Evolutionary conservation across 2,797 vertebrate genomes (phyloP).

Genomic region (Triplophysa yarkandensis): DNA sequence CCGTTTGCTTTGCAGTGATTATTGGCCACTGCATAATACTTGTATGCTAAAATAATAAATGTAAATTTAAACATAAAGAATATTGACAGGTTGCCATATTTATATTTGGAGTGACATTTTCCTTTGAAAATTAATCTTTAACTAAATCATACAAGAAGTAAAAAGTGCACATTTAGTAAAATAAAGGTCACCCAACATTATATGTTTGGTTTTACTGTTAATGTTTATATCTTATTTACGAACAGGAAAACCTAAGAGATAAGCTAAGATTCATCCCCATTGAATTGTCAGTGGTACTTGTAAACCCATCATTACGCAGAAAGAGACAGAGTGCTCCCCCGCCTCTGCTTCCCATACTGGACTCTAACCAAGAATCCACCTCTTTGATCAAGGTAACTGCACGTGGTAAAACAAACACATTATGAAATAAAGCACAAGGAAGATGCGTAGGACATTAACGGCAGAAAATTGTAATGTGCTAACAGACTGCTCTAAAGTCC

Average conservation of each 20-base stretch:
- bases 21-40: too few relatives aligned
- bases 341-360: slow-evolving; percentile 80
- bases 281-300: slow-evolving; percentile 81
- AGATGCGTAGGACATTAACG: background rate
- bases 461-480: too few relatives aligned
- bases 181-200: background rate
- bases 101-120: too few relatives aligned
- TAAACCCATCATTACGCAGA: slow-evolving; percentile 63
- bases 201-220: slow-evolving; percentile 1
- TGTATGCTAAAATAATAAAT: too few relatives aligned
- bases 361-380: slow-evolving; percentile 70
- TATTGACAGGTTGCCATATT: too few relatives aligned
- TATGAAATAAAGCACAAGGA: background rate
- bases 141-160: too few relatives aligned
- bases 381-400: slow-evolving; percentile 73
- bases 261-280: slow-evolving; percentile 88
- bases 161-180: too few relatives aligned
- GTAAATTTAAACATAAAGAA: too few relatives aligned
- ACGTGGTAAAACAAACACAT: background rate
- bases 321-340: slow-evolving; percentile 73
- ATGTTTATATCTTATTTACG: background rate
- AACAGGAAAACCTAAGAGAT: slow-evolving; percentile 87
- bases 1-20: too few relatives aligned
- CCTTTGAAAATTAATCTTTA: too few relatives aligned
- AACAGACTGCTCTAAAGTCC: too few relatives aligned